Evolutionary conservation across 2,113 vertebrate genomes (phyloP), one percentile per base, ranked within the genome.

Genomic region (Amphiprion percula): DNA sequence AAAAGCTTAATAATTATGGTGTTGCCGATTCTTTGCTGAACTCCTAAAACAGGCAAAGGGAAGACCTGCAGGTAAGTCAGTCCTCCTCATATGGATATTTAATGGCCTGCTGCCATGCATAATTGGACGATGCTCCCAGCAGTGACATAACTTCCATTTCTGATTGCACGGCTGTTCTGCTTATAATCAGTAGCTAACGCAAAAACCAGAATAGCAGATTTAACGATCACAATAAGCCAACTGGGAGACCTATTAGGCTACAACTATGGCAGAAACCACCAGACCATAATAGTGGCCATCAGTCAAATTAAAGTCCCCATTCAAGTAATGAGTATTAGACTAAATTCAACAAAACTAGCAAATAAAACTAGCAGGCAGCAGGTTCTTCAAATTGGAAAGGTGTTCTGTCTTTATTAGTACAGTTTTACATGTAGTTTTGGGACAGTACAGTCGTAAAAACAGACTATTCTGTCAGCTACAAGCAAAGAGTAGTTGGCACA

Each of bases 41-140:
- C 12, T 24, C 53, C 33, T 23, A 50, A 37, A 37, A 46, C 1
- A 61, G 26, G 23, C 41, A 28, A 68, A 47, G 15, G 11, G 52
- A 62, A 56, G 12, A 44, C 41, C 41, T 44, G 41, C 49, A 54
- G 26, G 54, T 55, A n/a, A 59, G 12, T 58, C 19, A 16, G 28
- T 68, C 23, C 54, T 49, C 46, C 21, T 3, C 14, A 9, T 37
- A 37, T 37, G 33, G 11, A 54, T 61, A 67, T 75, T 54, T 59
- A 73, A 70, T 58, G 53, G 21, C 39, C 10, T 65, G 33, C 65
- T 58, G 54, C 19, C 58, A 68, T 24, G 54, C 14, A 52, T 53
- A 86, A 62, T 52, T 44, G 41, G 41, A 15, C 12, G 14, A 44
- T 82, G 44, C 44, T 58, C 33, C 58, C 49, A 74, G 62, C 10